phyloP scores from a whole-genome alignment of 2,113 vertebrate genomes.

The Muntiacus muntjak region DNA sequence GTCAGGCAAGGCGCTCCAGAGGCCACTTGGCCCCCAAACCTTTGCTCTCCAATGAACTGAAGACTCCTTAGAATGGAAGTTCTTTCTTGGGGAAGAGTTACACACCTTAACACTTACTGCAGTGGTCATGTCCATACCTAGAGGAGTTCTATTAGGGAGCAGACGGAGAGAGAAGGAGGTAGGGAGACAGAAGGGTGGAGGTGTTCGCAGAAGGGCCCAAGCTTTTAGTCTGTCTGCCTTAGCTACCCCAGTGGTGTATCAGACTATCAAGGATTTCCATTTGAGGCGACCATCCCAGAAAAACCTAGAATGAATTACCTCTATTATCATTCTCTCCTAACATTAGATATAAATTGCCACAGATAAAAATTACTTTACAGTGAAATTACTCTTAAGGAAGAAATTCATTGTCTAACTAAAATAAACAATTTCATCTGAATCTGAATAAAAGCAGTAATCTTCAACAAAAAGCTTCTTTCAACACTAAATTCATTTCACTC shows the following conservation, averaged over 20 bases:
- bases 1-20: not conserved
- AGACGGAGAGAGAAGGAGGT: not conserved
- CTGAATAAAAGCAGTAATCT: constrained; percentile 51
- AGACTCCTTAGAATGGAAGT: not conserved
- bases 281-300: not conserved
- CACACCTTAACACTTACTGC: not conserved
- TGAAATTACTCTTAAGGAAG: constrained; percentile 36
- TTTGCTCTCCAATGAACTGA: not conserved
- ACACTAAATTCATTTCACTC: constrained; percentile 10
- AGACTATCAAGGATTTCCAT: not conserved
- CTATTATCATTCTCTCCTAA: not conserved
- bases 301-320: not conserved
- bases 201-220: not conserved
- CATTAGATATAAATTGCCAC: not conserved
- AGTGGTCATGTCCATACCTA: not conserved
- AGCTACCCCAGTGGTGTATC: not conserved
- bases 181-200: not conserved
- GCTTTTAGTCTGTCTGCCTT: not conserved
- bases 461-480: constrained; percentile 41
- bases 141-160: not conserved
- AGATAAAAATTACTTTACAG: constrained; percentile 17
- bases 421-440: constrained; percentile 53
- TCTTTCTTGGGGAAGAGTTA: not conserved
- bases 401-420: constrained; percentile 57
- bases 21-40: not conserved